Base-by-base conservation (phyloP, 1,140 invertebrate genomes). In the Solenopsis invicta region DNA sequence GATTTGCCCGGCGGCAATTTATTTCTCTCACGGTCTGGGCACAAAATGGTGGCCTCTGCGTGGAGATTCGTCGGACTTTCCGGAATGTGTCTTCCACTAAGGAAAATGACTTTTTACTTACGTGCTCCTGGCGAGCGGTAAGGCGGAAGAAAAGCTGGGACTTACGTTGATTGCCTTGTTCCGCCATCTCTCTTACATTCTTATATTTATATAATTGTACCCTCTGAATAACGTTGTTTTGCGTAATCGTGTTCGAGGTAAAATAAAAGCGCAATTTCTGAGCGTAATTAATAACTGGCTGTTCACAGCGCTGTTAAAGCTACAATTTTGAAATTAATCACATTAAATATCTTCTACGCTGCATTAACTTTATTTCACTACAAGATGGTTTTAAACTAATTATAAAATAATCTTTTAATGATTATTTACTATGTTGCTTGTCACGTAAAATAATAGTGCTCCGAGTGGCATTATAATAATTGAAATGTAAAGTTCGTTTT, bases 1-100 rank as follows among this genome's bases (percentile, higher is more conserved):
- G 86, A 81, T 88, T 87, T 86, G 62, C 72, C 81, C 77, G 69
- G 59, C 67, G 77, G 78, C 85, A 72, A 89, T 89, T 89, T 90
- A 81, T 90, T 90, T 85, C 78, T 89, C 85, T 37, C 62, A 48
- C 48, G 76, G 82, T 37, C 62, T 71, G 54, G 62, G 41, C 29
- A 82, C 62, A 69, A 86, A 86, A 86, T 82, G 29, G 67, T 75
- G 67, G 41, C 24, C 71, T 86, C 48, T 37, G 54, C 59, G 50
- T 45, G 56, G 80, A 82, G 72, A 89, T 88, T 85, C 59, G 52
- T 56, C 34, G 56, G 59, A 69, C 66, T 66, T 50, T 48, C 45
- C 41, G 86, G 72, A 66, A 85, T 41, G 69, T 69, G 48, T 67
- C 56, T 87, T 87, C 54, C 34, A 62, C 50, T 37, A 48, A 84